phyloP scores from a whole-genome alignment of 2,888 invertebrate species.

The Latrodectus elegans region DNA sequence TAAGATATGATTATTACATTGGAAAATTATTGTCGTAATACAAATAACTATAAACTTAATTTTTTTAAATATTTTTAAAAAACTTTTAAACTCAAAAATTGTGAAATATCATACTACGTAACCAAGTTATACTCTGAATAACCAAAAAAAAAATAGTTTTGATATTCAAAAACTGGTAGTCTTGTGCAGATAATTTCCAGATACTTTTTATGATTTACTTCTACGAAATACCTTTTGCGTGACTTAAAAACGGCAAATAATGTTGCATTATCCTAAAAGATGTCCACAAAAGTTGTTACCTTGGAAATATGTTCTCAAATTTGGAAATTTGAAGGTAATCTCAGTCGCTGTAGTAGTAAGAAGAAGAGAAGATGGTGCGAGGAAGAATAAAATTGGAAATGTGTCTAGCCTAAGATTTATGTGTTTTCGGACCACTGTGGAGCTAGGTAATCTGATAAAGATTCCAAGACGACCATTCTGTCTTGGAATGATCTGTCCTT shows the following conservation, averaged over 20 bases:
- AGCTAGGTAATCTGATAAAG: constrained; percentile 56
- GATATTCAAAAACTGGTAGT: no score
- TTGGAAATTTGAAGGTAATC: constrained; percentile 4
- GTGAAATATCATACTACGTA: no score
- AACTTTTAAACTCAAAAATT: no score
- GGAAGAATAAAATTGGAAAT: constrained; percentile 38
- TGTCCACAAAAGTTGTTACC: constrained; percentile 2
- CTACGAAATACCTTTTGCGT: not conserved
- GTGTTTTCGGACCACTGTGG: constrained; percentile 43
- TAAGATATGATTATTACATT: no score
- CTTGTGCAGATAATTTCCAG: no score
- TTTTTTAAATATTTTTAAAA: no score
- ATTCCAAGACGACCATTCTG: constrained; percentile 51
- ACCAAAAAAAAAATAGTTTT: no score
- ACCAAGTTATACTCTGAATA: no score
- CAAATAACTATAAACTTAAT: no score
- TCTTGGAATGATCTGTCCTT: constrained; percentile 37
- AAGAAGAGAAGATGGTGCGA: constrained; percentile 5
- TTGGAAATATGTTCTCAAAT: constrained; percentile 39
- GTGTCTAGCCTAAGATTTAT: constrained; percentile 53
- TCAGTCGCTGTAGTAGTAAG: not conserved
- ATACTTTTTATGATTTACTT: not conserved
- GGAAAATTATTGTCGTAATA: no score
- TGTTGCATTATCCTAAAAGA: constrained; percentile 36
- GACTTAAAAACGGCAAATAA: not conserved